These are phyloP conservation scores for Accipiter cooperii DNA, from an alignment of 2,113 vertebrate genomes.

Conservation along the genomic window DNA sequence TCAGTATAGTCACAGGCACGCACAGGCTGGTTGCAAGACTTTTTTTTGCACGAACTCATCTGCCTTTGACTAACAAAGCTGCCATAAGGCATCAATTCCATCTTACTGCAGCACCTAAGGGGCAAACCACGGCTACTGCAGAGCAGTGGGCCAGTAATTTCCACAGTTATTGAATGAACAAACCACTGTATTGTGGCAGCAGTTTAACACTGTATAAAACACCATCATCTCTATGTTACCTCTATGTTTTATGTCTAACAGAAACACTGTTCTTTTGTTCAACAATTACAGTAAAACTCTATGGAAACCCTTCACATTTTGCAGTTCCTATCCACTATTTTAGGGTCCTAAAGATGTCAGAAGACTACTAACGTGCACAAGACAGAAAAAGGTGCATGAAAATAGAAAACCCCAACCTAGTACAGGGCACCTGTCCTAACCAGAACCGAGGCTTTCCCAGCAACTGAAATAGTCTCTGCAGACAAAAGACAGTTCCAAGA, in stretches of 20 bases:
- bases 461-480: not conserved
- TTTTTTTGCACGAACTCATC: not conserved
- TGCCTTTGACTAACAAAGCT: not conserved
- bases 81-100: not conserved
- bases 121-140: not conserved
- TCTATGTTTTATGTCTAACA: not conserved
- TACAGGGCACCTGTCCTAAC: not conserved
- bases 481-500: not conserved
- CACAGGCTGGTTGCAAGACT: not conserved
- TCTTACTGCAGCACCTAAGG: not conserved
- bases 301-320: not conserved
- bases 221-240: not conserved
- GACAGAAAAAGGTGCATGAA: too few relatives aligned
- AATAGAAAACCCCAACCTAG: not conserved
- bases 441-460: not conserved
- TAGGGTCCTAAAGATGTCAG: not conserved
- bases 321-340: rapidly evolving
- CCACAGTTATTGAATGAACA: not conserved
- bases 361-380: not conserved
- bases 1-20: not conserved
- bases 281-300: rapidly evolving
- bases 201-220: not conserved
- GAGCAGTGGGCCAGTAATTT: not conserved
- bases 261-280: not conserved
- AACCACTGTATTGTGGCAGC: not conserved